These are phyloP conservation scores for Myotis planiceps DNA, from an alignment of 2,797 vertebrate genomes.

Conservation along the genomic window DNA sequence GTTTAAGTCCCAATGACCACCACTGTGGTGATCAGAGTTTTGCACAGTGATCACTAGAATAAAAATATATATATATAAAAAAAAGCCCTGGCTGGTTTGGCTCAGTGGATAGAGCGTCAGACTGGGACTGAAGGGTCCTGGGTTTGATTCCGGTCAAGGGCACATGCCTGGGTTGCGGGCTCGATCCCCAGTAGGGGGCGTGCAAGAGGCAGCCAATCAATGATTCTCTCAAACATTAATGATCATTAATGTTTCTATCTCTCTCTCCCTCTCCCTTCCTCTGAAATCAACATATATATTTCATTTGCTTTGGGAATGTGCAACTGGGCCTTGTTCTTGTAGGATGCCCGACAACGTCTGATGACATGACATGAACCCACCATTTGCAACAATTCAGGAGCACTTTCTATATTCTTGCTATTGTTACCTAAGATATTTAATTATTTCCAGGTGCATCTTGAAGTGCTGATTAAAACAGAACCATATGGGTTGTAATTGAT, in stretches of 20 bases:
- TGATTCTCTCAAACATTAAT: too few species aligned
- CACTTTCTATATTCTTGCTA: not conserved
- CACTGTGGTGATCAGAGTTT: not conserved
- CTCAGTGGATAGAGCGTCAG: too few species aligned
- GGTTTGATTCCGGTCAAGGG: too few species aligned
- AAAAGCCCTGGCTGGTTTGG: too few species aligned
- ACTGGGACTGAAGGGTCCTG: too few species aligned
- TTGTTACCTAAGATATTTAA: not conserved
- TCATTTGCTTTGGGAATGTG: not conserved
- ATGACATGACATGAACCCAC: not conserved
- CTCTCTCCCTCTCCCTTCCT: too few species aligned
- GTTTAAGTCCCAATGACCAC: not conserved
- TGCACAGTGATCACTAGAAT: not conserved
- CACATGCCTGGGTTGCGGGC: too few species aligned
- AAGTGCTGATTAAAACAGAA: constrained; percentile 30
- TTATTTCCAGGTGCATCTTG: constrained; percentile 52
- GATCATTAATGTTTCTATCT: too few species aligned
- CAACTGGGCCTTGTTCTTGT: not conserved
- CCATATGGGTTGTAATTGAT: constrained; percentile 6
- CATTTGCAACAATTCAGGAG: not conserved
- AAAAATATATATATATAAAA: too few species aligned
- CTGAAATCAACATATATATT: too few species aligned
- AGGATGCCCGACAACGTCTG: not conserved
- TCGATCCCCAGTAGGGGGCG: too few species aligned
- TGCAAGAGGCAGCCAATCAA: too few species aligned